Conservation (phyloP, 2,113 vertebrate species). For the Vidua macroura region DNA sequence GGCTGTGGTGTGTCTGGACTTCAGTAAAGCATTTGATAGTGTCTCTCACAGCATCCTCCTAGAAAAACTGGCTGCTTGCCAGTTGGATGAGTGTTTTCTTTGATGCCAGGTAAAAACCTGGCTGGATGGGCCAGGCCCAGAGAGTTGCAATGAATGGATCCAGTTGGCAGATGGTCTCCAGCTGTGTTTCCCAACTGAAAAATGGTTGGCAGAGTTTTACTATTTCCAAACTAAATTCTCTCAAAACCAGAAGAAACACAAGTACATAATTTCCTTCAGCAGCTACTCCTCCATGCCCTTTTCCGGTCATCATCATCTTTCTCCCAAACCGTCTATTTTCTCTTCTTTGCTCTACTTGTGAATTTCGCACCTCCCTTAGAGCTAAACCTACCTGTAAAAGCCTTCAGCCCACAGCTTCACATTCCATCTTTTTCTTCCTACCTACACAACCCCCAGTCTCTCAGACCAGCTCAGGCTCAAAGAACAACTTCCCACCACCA, state of each 20-base stretch:
- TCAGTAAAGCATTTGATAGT: neutral
- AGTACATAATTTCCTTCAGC: neutral
- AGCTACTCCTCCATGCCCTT: neutral
- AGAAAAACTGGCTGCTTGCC: neutral
- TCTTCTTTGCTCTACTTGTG: neutral
- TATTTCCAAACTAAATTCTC: neutral
- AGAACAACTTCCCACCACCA: neutral
- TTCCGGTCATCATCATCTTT: neutral
- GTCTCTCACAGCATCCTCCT: neutral
- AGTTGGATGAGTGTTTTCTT: neutral
- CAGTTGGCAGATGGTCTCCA: accelerated
- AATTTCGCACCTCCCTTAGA: neutral
- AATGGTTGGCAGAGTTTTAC: neutral
- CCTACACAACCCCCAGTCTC: accelerated
- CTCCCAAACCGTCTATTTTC: neutral
- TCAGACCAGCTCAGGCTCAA: neutral
- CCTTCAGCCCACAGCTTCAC: neutral
- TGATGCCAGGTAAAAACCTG: accelerated
- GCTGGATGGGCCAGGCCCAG: neutral
- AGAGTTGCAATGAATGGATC: neutral
- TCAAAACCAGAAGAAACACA: neutral
- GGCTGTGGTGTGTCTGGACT: neutral
- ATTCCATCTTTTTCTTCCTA: neutral
- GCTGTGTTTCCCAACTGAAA: neutral
- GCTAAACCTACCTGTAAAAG: neutral